phyloP scores from a whole-genome alignment of 2,888 invertebrate genomes.

The Caenorhabditis sp. region DNA sequence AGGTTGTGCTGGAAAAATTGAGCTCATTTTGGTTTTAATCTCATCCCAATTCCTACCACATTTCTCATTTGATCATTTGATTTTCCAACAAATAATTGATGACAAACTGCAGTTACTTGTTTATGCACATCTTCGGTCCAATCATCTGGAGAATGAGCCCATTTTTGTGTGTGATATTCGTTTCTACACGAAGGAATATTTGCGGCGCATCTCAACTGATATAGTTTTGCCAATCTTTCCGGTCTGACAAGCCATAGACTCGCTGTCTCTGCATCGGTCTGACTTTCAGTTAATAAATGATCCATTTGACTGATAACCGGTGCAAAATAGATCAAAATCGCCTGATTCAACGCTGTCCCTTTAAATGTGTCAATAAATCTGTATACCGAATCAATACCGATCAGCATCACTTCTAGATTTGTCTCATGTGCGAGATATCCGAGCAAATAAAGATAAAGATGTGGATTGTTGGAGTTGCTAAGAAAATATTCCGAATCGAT shows the following conservation, averaged over 20 bases:
- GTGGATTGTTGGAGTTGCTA: conserved; percentile 59
- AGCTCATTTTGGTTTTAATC: neutral
- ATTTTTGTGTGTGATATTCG: conserved; percentile 57
- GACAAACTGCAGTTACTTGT: conserved; percentile 65
- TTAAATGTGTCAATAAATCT: conserved; percentile 59
- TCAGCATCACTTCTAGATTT: conserved; percentile 62
- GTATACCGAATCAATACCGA: conserved; percentile 66
- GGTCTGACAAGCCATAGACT: conserved; percentile 66
- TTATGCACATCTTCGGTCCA: conserved; percentile 65
- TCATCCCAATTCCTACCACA: conserved; percentile 22
- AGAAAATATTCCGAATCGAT: conserved; percentile 65
- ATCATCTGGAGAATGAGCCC: conserved; percentile 59
- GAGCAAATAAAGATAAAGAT: conserved; percentile 47
- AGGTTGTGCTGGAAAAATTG: conserved; percentile 47
- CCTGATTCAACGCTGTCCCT: conserved; percentile 46
- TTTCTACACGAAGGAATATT: conserved; percentile 61
- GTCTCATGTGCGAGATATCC: conserved; percentile 63
- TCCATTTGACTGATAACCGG: conserved; percentile 65
- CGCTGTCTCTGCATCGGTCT: conserved; percentile 59
- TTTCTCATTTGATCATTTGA: conserved; percentile 28
- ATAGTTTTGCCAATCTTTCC: conserved; percentile 61
- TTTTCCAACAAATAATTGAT: conserved; percentile 59
- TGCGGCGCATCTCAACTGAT: conserved; percentile 68
- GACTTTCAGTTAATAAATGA: conserved; percentile 51
- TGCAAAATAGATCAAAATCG: conserved; percentile 58